These are phyloP conservation scores for Drosophila barbarae DNA, from an alignment of 2,888 invertebrate genomes.

Conservation along the genomic window DNA sequence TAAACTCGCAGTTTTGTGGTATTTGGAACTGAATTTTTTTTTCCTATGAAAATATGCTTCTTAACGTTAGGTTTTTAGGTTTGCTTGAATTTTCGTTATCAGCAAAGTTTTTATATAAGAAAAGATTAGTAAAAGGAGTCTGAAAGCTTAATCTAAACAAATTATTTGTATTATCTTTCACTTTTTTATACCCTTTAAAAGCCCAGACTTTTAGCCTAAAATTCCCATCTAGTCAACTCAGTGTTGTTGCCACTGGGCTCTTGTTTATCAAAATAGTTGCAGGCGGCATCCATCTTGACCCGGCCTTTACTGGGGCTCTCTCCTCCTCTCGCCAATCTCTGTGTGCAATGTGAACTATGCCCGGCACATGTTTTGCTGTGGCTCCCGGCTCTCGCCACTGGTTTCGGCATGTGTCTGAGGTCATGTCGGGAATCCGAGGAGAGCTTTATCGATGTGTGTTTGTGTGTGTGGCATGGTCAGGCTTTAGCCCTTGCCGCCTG, in stretches of 20 bases:
- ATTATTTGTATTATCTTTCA: too few relatives aligned
- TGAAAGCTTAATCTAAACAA: too few relatives aligned
- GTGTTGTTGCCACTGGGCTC: not conserved
- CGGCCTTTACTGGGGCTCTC: not conserved
- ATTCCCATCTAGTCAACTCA: not conserved
- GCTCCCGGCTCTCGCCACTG: slow-evolving; percentile 4
- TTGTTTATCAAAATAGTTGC: slow-evolving; percentile 27
- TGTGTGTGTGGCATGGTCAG: slow-evolving; percentile 35
- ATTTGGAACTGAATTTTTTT: not conserved
- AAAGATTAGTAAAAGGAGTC: too few relatives aligned
- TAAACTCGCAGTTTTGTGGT: not conserved
- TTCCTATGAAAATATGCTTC: not conserved
- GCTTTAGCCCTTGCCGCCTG: not conserved
- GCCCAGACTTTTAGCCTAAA: not conserved
- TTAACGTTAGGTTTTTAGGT: too few relatives aligned
- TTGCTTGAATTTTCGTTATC: accelerated
- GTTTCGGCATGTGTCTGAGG: slow-evolving; percentile 53
- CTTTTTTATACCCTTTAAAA: not conserved
- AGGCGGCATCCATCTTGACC: slow-evolving; percentile 8
- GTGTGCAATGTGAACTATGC: slow-evolving; percentile 29
- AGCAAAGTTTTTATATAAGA: too few relatives aligned
- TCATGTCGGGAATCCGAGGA: slow-evolving; percentile 48
- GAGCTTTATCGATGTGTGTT: slow-evolving; percentile 34
- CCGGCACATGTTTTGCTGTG: slow-evolving; percentile 21
- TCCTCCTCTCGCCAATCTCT: not conserved